A percentile compares a stretch with the other conserved stretches of the same genome.
Conservation (phyloP, 2,888 invertebrate species). For the Leptinotarsa tumamoca region DNA sequence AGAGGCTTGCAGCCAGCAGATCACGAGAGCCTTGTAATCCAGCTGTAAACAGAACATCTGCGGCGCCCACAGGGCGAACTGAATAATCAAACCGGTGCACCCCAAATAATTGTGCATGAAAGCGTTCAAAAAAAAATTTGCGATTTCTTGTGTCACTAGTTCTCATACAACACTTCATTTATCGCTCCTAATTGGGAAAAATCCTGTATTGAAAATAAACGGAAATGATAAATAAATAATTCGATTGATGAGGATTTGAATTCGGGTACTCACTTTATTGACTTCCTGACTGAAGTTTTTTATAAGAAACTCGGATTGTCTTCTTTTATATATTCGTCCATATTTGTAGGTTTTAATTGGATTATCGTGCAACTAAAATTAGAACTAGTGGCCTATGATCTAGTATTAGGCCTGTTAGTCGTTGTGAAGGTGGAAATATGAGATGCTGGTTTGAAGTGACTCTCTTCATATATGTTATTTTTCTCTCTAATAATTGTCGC, state of each 20-base stretch:
- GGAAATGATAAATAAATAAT: not conserved
- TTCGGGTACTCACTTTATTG: not conserved
- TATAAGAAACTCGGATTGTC: not conserved
- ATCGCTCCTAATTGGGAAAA: not conserved
- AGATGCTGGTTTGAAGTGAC: constrained; percentile 15
- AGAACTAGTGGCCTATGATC: not conserved
- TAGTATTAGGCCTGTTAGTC: not conserved
- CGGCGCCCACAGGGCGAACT: not conserved
- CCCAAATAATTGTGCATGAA: not conserved
- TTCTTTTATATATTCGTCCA: not conserved
- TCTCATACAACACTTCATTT: not conserved
- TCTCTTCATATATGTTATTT: constrained; percentile 4
- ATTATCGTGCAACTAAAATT: not conserved
- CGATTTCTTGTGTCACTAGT: not conserved
- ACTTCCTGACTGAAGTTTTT: not conserved
- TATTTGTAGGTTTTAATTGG: not conserved
- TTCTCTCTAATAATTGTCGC: constrained; percentile 14
- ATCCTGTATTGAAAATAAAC: not conserved
- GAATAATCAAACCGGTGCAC: not conserved
- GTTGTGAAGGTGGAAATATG: not conserved
- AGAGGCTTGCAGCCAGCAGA: not conserved
- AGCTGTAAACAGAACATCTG: not conserved
- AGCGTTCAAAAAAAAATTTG: not conserved
- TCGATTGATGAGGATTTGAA: not conserved
- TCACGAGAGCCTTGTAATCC: not conserved